Conservation (phyloP, 2,113 vertebrate species). For the Smithornis capensis region DNA sequence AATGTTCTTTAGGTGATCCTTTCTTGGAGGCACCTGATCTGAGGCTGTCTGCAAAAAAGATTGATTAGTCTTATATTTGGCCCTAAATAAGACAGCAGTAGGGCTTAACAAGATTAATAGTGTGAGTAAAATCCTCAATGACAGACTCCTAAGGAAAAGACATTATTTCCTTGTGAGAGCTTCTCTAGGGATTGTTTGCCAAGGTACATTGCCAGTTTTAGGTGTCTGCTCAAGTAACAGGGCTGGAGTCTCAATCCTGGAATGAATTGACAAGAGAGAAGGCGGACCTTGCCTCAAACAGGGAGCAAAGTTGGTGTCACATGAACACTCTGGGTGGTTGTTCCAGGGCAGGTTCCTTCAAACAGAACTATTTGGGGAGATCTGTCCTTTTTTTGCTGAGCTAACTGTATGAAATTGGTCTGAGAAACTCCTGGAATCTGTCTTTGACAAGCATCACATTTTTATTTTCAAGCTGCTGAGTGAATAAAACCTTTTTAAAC, state of each 20-base stretch:
- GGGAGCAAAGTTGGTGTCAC: fast-evolving
- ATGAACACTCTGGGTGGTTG: background rate
- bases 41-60: background rate
- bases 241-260: background rate
- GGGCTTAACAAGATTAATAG: background rate
- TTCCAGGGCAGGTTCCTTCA: background rate
- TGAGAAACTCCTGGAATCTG: background rate
- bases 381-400: background rate
- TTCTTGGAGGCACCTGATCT: background rate
- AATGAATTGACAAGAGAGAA: background rate
- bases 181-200: background rate
- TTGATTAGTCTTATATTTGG: background rate
- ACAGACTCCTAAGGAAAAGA: background rate
- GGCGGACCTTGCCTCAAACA: fast-evolving
- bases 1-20: background rate
- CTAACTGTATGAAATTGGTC: background rate
- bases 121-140: background rate
- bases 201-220: fast-evolving
- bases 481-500: background rate
- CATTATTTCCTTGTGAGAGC: background rate
- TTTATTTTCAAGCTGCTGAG: background rate
- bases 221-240: background rate
- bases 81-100: background rate
- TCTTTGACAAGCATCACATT: background rate
- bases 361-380: background rate